Base-by-base conservation (phyloP, 2,888 invertebrate genomes). In the Morinoia aosen region DNA sequence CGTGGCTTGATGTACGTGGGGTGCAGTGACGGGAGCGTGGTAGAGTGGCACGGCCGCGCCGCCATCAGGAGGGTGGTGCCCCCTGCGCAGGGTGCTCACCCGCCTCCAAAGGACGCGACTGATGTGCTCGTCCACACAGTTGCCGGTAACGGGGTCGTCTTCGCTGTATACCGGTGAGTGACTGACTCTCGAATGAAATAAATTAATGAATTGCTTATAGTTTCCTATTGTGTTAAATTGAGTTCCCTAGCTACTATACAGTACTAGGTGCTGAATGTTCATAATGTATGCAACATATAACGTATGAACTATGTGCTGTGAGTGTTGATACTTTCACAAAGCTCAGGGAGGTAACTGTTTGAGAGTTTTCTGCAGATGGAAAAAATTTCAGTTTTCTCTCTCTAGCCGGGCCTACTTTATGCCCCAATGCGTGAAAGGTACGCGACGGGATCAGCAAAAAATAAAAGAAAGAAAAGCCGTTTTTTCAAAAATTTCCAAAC, bases 11-110 rank as follows among this genome's bases (percentile, higher is more conserved):
- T 96, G 48, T 95, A 96, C 95, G 95, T 96, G 48, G 96, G 96
- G 16, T 96, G 96, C 58, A 96, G 95, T 61, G 96, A 96, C 95
- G 95, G 96, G 19, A 96, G 96, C 40, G 95, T 96, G 76, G 95
- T 96, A 48, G 96, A 95, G 93, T 96, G 95, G 95, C 95, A 90
- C 39, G 96, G 95, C 10, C 94, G 96, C 16, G 61, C 95, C 56
- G 95, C 95, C 64, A 95, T 95, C 58, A 64, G 94, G 88, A 91
- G 95, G 94, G 76, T 58, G 33, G 48, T 58, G 88, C 88, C 90
- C 56, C 58, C 88, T 33, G 25, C 48, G 33, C 58, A 39, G 16
- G 33, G 12, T 10, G 61, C 91, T n/a, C 76, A 94, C 90, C 95
- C 90, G n/a, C 95, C 88, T 25, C 88, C 95, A 12, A 88, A 88